Conservation (phyloP, 2,797 vertebrate genomes). For the Cheracebus regulus region DNA sequence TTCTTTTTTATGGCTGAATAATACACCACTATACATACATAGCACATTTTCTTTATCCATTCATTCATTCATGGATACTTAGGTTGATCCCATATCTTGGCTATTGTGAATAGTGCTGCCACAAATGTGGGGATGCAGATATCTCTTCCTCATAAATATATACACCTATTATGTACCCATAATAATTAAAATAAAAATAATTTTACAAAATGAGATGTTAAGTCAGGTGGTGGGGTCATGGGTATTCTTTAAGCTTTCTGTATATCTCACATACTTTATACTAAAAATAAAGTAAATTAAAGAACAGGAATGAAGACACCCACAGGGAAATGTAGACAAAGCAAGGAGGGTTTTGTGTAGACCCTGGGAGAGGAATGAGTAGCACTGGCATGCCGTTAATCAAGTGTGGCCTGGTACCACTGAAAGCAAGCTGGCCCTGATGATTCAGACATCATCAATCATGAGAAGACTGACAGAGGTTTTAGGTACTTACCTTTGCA, state of each 20-base stretch:
- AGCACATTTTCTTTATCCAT: not conserved
- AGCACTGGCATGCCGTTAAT: fast-evolving
- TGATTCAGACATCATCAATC: not conserved
- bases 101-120: not conserved
- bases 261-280: not conserved
- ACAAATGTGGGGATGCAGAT: not conserved
- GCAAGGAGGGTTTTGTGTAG: not conserved
- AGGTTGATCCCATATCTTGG: not conserved
- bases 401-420: not conserved
- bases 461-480: too few relatives aligned
- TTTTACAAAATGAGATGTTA: not conserved
- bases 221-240: not conserved
- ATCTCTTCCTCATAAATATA: not conserved
- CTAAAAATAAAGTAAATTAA: not conserved
- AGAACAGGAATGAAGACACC: not conserved
- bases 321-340: not conserved
- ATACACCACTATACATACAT: not conserved
- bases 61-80: not conserved
- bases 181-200: not conserved
- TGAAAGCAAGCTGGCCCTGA: too few relatives aligned
- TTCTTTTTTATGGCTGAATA: not conserved
- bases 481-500: not conserved
- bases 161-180: not conserved
- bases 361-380: not conserved
- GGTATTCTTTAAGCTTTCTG: not conserved